Evolutionary conservation across 2,888 invertebrate species (phyloP).

Genomic region (Cerceris ruficornis): DNA sequence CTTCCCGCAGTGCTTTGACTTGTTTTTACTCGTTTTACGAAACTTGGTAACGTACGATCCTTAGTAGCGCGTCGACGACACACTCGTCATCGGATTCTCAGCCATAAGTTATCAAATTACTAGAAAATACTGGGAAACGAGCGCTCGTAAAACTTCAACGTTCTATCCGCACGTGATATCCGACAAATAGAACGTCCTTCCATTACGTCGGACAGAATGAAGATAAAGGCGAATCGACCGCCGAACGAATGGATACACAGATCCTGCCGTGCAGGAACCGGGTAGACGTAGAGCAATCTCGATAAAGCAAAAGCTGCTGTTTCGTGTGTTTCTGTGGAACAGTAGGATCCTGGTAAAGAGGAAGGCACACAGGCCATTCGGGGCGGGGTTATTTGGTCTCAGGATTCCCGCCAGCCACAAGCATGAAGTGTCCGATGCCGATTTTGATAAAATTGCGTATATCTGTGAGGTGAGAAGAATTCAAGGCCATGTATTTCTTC

Average conservation of each 20-base stretch:
- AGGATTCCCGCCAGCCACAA: slow-evolving; percentile 25
- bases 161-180: slow-evolving; percentile 5
- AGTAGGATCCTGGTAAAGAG: slow-evolving; percentile 23
- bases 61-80: too few relatives aligned
- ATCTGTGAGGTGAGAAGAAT: too few relatives aligned
- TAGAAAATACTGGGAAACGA: neutral
- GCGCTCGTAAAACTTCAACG: neutral
- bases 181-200: slow-evolving; percentile 5
- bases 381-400: slow-evolving; percentile 38
- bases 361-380: neutral
- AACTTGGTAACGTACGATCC: too few relatives aligned
- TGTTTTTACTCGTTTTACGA: too few relatives aligned
- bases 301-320: slow-evolving; percentile 51
- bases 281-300: slow-evolving; percentile 44
- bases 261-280: slow-evolving; percentile 29
- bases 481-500: too few relatives aligned
- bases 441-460: too few relatives aligned
- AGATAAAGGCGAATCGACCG: slow-evolving; percentile 42
- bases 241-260: slow-evolving; percentile 38
- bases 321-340: slow-evolving; percentile 39
- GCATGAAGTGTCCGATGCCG: too few relatives aligned
- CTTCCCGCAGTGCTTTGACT: too few relatives aligned
- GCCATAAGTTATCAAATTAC: neutral
- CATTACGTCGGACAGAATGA: slow-evolving; percentile 6
- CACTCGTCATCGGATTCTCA: neutral